Conservation (phyloP, 2,888 invertebrate genomes). For the Scrobipalpa costella region DNA sequence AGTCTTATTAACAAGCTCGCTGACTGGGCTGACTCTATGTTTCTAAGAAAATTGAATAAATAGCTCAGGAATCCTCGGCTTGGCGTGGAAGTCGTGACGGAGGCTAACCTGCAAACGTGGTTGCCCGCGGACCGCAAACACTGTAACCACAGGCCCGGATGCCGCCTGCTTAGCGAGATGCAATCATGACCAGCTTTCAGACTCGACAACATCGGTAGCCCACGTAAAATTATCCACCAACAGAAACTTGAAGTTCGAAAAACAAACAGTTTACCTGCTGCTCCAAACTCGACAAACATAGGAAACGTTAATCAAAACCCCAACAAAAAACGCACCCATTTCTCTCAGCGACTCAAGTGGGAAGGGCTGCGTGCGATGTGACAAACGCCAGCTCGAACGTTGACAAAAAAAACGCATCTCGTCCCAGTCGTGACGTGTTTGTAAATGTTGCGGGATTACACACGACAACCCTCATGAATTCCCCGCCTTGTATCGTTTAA, state of each 20-base stretch:
- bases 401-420: constrained; percentile 53
- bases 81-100: constrained; percentile 41
- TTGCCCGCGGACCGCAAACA: constrained; percentile 53
- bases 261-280: constrained; percentile 22
- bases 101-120: constrained; percentile 39
- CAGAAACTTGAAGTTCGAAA: not conserved
- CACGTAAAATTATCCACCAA: no score
- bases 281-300: constrained; percentile 37
- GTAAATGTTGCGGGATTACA: constrained; percentile 64
- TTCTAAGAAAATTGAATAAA: constrained; percentile 19
- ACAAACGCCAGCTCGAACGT: constrained; percentile 50
- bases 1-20: not conserved
- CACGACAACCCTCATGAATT: constrained; percentile 56
- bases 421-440: constrained; percentile 66
- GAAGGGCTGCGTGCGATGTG: constrained; percentile 44
- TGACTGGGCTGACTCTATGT: no score
- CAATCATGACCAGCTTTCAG: constrained; percentile 1
- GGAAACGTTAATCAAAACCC: constrained; percentile 41
- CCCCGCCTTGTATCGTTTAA: constrained; percentile 58
- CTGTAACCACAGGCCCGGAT: constrained; percentile 40
- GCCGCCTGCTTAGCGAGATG: constrained; percentile 13
- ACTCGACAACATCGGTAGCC: not conserved
- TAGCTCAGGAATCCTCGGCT: constrained; percentile 4
- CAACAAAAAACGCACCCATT: constrained; percentile 61
- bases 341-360: constrained; percentile 54